Base-by-base conservation (phyloP, 30 jellyfish, hydroid and myxozoan species). In the Aurelia coerulea region DNA sequence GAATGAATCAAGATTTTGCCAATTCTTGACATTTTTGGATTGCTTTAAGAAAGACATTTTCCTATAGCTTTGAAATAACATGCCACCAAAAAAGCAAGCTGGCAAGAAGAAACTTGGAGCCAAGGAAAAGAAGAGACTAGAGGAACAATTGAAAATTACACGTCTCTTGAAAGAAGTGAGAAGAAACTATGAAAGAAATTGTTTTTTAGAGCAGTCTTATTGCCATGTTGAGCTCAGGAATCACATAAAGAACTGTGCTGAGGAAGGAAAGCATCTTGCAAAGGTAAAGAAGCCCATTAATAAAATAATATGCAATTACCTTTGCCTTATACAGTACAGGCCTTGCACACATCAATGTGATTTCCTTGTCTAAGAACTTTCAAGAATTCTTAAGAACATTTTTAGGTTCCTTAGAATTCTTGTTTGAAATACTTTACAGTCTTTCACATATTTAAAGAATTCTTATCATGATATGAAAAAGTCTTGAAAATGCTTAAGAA, bases 1-100 rank as follows among this genome's bases (percentile, higher is more conserved):
- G 5, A 42, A 42, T 42, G 12, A 4, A 9, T 42, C 12, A 7
- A 42, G 10, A 5, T 42, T 42, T 42, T 46, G 56, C 6, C 11
- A 9, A 46, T 7, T 46, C 1, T 46, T 9, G 11, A 9, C 56
- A 46, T 46, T 46, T 46, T 46, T 46, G 56, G 15, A 9, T 46
- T 46, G 14, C 8, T 46, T 9, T 46, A 42, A 4, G 53, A 2
- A 0, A 46, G 14, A 6, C 56, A 46, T 46, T 46, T 46, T 46
- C 56, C 14, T 6, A 1, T 46, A 46, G 56, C 56, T 46, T 14
- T 46, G 56, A 46, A 46, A 7, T 46, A 58, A 58, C 32, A 85
- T 85, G 94, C 88, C 88, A 14, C 94, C 94, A 63, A 84, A 84
- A 37, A 74, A 73, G 76, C 65, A 85, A 74, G 69, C 42, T 52